These are phyloP conservation scores for Notarius lentiginosus DNA, from an alignment of 2,113 vertebrate species.

Conservation along the genomic window DNA sequence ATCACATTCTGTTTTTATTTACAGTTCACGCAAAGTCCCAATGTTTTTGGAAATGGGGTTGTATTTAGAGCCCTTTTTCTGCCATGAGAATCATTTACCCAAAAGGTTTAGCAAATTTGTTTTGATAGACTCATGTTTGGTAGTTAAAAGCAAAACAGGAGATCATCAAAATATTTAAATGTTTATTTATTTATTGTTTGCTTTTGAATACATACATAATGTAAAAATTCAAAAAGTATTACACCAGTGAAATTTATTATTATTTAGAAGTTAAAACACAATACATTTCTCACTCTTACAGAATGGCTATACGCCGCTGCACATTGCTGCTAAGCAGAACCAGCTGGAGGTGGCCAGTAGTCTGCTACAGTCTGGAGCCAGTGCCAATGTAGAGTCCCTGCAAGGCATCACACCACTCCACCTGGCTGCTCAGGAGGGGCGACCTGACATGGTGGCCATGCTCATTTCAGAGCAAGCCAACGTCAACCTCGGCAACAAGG, in stretches of 20 bases:
- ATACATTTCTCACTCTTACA: conserved; percentile 57
- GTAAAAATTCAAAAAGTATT: background rate
- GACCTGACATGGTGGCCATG: conserved; percentile 85
- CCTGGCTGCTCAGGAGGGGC: conserved; percentile 91
- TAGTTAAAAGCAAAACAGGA: background rate
- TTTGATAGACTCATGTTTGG: background rate
- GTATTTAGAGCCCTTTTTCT: background rate
- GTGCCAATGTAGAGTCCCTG: conserved; percentile 83
- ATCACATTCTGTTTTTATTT: no score
- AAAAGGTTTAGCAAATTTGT: background rate
- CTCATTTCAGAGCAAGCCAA: conserved; percentile 93
- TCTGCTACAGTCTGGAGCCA: conserved; percentile 88
- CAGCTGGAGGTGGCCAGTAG: conserved; percentile 89
- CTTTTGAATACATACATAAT: background rate
- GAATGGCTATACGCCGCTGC: conserved; percentile 94
- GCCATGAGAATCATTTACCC: background rate
- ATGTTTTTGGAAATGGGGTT: no score
- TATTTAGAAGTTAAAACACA: background rate
- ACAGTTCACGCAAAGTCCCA: no score
- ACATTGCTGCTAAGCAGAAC: conserved; percentile 96
- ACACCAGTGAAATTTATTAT: background rate
- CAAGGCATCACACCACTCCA: conserved; percentile 94
- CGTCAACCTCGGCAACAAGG: conserved; percentile 92
- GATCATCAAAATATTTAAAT: background rate
- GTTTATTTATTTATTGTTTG: no score